Conservation (phyloP, 2,797 vertebrate species). For the Pangasius djambal region DNA sequence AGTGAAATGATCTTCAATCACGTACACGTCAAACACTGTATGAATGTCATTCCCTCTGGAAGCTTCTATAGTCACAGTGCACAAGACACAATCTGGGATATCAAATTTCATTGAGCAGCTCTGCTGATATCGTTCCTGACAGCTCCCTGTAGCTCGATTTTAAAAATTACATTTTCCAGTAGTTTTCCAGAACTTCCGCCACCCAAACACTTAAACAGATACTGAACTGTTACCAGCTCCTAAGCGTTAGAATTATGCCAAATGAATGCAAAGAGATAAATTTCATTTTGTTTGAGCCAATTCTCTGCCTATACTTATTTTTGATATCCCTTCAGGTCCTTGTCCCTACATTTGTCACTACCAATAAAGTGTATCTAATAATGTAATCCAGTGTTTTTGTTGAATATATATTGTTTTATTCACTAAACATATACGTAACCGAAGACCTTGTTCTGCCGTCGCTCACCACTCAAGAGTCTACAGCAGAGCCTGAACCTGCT, state of each 20-base stretch:
- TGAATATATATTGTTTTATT: neutral
- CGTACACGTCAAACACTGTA: neutral
- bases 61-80: neutral
- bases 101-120: neutral
- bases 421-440: neutral
- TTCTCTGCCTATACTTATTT: slow-evolving; percentile 24
- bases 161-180: neutral
- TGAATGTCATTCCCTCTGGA: neutral
- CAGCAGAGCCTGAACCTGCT: neutral
- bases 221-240: neutral
- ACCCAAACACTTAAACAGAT: neutral
- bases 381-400: neutral
- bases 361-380: slow-evolving; percentile 31
- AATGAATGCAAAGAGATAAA: neutral
- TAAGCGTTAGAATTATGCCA: neutral
- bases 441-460: neutral
- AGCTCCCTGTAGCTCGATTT: neutral
- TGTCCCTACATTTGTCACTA: slow-evolving; percentile 11
- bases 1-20: neutral
- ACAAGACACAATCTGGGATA: neutral
- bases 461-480: neutral
- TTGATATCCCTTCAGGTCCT: slow-evolving; percentile 3
- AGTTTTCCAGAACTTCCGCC: neutral
- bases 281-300: neutral
- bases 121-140: neutral